These are phyloP conservation scores for Perodicticus potto DNA, from an alignment of 2,797 vertebrate genomes.

Conservation along the genomic window DNA sequence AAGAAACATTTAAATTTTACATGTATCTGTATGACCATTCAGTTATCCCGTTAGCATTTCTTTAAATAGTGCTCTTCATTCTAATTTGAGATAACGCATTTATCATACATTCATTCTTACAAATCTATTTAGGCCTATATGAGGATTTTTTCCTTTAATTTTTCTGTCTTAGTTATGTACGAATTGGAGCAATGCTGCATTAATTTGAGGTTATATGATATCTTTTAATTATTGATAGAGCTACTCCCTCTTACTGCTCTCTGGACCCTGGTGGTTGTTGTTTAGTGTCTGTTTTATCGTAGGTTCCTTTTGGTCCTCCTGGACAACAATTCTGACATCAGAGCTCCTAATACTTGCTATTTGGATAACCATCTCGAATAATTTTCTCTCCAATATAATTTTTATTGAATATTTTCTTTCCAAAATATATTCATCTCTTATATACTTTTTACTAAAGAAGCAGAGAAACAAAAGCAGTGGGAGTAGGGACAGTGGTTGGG, in stretches of 20 bases:
- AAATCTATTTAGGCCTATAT: not conserved
- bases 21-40: not conserved
- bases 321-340: not conserved
- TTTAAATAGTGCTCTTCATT: not conserved
- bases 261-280: no score
- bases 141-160: not conserved
- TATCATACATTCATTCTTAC: not conserved
- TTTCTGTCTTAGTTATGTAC: not conserved
- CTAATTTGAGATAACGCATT: not conserved
- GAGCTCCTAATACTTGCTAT: not conserved
- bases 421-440: not conserved
- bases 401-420: not conserved
- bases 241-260: not conserved
- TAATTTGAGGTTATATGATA: not conserved
- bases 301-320: not conserved
- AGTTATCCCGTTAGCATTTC: not conserved
- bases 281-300: not conserved
- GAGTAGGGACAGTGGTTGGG: not conserved
- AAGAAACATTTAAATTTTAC: not conserved
- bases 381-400: not conserved
- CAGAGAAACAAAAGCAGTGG: not conserved
- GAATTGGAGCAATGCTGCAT: not conserved
- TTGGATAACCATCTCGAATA: not conserved
- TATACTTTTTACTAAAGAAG: not conserved
- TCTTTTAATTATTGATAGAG: not conserved